Percentiles rank a stretch among this genome's conserved stretches.
phyloP scores from a whole-genome alignment of 2,113 vertebrate species.

The Rousettus leschenaultii region DNA sequence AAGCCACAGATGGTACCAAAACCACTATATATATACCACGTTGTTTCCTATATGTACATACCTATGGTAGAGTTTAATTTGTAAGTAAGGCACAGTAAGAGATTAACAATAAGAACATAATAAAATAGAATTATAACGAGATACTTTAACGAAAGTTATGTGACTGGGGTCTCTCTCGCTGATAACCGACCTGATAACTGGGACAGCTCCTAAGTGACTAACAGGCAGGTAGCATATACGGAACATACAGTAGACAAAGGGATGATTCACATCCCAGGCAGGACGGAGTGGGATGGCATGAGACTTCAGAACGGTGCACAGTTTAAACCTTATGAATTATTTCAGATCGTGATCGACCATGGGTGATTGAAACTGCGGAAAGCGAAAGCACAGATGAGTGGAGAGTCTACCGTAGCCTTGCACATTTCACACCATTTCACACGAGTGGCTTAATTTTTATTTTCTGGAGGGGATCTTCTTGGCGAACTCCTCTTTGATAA shows the following conservation, averaged over 20 bases:
- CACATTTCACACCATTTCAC: background rate
- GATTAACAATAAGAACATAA: background rate
- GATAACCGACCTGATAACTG: background rate
- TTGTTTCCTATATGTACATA: background rate
- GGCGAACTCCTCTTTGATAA: background rate
- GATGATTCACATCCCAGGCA: background rate
- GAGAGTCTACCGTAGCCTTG: background rate
- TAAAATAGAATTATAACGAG: background rate
- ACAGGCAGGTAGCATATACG: fast-evolving
- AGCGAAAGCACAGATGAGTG: background rate
- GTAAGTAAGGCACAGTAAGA: background rate
- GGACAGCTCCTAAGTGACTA: background rate
- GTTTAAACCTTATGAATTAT: background rate
- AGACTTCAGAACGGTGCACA: background rate
- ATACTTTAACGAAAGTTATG: background rate
- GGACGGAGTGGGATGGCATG: background rate
- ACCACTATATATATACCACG: too few relatives aligned
- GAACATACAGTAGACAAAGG: background rate
- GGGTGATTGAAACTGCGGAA: background rate
- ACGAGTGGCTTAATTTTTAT: background rate
- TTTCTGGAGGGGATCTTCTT: background rate
- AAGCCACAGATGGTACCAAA: background rate
- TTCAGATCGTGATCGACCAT: background rate
- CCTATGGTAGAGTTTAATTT: background rate
- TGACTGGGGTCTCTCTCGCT: background rate